Conservation (phyloP, 30 jellyfish, hydroid and myxozoan genomes). For the Aurelia aurita complex sp. Pacific region DNA sequence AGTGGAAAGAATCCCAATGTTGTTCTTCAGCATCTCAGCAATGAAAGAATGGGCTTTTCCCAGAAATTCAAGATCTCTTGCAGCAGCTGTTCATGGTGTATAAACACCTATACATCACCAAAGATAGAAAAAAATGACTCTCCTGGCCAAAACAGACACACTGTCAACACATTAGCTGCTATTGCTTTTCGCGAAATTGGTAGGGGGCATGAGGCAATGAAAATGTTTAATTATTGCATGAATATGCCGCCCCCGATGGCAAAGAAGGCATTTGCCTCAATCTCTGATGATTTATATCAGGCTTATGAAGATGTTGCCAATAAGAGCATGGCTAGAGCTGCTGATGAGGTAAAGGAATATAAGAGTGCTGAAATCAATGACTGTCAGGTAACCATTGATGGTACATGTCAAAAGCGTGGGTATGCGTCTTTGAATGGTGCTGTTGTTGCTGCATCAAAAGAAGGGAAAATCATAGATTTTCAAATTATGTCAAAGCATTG, state of each 20-base stretch:
- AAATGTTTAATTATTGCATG: slow-evolving; percentile 50
- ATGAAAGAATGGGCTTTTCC: slow-evolving; percentile 30
- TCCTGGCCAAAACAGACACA: slow-evolving; percentile 15
- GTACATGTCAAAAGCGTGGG: slow-evolving; percentile 80
- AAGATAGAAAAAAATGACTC: neutral
- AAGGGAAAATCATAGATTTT: slow-evolving; percentile 59
- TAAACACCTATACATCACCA: slow-evolving; percentile 16
- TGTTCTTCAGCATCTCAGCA: slow-evolving; percentile 6
- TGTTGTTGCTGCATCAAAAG: slow-evolving; percentile 40
- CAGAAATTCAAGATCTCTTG: slow-evolving; percentile 12
- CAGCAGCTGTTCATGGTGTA: slow-evolving; percentile 3
- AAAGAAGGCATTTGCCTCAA: slow-evolving; percentile 23
- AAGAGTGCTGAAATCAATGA: slow-evolving; percentile 24
- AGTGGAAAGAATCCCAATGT: slow-evolving; percentile 7
- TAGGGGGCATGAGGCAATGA: slow-evolving; percentile 53
- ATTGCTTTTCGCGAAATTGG: slow-evolving; percentile 75
- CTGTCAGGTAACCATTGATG: slow-evolving; percentile 50
- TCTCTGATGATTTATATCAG: slow-evolving; percentile 15
- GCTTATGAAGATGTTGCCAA: slow-evolving; percentile 60
- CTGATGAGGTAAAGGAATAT: slow-evolving; percentile 18
- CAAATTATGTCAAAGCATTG: slow-evolving; percentile 53
- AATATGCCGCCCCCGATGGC: slow-evolving; percentile 75
- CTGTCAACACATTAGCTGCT: slow-evolving; percentile 16
- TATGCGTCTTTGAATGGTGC: slow-evolving; percentile 66
- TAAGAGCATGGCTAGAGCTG: slow-evolving; percentile 54